Base-by-base conservation (phyloP, 2,888 invertebrate genomes). In the Tetheella fluctuosa region DNA sequence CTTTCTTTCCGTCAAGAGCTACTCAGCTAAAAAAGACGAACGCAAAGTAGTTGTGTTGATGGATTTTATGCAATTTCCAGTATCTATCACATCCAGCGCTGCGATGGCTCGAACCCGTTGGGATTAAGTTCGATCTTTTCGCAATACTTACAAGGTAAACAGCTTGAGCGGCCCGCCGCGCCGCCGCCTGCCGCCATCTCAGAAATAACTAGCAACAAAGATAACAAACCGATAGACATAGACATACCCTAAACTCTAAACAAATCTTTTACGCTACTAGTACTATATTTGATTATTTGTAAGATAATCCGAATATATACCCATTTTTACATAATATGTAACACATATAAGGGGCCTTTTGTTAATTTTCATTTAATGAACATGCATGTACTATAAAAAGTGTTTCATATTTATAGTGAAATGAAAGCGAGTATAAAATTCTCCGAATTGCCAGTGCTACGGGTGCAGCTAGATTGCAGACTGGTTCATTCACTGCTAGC, bases 21-120 rank as follows among this genome's bases (percentile, higher is more conserved):
- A 66, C 74, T 80, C 70, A 74, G 73, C 69, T 74, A 69, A 68
- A 63, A 69, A 55, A 20, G 55, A 20, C 37, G 55, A 55, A 34
- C 83, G 87, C 84, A 90, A 89, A 88, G 86, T 85, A 83, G 83
- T 81, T 77, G 85, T 86, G 87, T 87, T 92, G 92, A 93, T 91
- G 87, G 92, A 91, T 91, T 91, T 91, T 92, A 93, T 93, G 92
- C 91, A 92, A 93, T 93, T 91, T 92, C 89, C 91, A 90, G 90
- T 91, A 92, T 92, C 92, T 91, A 91, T 91, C 91, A 89, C 86
- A 85, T 76, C 85, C 89, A 89, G 90, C 83, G 85, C 86, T 73
- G 80, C 80, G 81, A 81, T 73, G 77, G 80, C 82, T 81, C 80
- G 75, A 81, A 80, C 85, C 91, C 87, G 80, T 72, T 70, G 92